These are phyloP conservation scores for Acutogordius australiensis DNA, from an alignment of 2,888 invertebrate species.

Conservation along the genomic window DNA sequence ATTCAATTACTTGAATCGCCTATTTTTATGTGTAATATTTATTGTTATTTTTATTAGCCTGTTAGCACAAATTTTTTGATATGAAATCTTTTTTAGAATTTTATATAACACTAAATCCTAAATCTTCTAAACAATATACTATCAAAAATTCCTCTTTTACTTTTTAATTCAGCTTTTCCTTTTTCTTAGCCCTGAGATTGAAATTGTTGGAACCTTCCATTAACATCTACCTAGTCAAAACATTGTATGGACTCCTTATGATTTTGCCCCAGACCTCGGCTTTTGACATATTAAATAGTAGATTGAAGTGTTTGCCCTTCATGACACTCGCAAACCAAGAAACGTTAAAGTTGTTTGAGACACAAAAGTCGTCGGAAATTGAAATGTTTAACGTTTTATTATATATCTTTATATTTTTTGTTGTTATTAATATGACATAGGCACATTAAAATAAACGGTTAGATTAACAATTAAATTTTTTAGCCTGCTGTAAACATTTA, in stretches of 20 bases:
- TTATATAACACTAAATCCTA: too few species aligned
- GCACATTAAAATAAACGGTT: too few species aligned
- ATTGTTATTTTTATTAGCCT: too few species aligned
- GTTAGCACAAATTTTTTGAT: not conserved
- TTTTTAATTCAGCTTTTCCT: not conserved
- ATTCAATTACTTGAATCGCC: constrained; percentile 93
- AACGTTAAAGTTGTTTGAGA: too few species aligned
- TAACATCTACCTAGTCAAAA: constrained; percentile 48
- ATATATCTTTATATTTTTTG: too few species aligned
- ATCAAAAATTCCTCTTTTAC: not conserved
- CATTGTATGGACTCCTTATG: constrained; percentile 81
- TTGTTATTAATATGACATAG: too few species aligned
- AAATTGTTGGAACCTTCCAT: constrained; percentile 48
- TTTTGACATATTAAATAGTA: constrained; percentile 48
- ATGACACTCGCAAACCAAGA: too few species aligned
- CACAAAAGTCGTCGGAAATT: too few species aligned
- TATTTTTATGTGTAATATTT: constrained; percentile 69
- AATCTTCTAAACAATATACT: too few species aligned
- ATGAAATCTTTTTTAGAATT: not conserved
- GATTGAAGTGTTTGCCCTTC: constrained; percentile 46
- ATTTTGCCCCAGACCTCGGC: constrained; percentile 84
- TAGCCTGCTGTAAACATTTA: too few species aligned
- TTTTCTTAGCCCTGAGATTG: constrained; percentile 47
- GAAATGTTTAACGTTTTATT: too few species aligned
- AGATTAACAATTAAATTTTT: too few species aligned